Conservation (phyloP, 2,113 vertebrate genomes). For the Pandion haliaetus region DNA sequence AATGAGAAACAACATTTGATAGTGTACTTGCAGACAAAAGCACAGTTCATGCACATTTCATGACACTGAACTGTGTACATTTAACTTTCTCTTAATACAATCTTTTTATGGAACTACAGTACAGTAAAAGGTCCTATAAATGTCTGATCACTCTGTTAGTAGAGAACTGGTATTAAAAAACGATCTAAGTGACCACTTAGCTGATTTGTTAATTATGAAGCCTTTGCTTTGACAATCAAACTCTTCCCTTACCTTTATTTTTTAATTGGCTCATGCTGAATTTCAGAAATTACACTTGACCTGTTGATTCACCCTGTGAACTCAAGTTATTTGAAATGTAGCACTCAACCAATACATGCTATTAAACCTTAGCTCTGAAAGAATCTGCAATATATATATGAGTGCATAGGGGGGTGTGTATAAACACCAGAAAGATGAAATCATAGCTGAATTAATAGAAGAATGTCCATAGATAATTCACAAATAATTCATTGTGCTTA, state of each 20-base stretch:
- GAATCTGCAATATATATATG: background rate
- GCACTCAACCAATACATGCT: background rate
- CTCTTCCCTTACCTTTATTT: background rate
- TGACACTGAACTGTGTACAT: background rate
- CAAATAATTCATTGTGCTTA: background rate
- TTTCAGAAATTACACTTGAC: background rate
- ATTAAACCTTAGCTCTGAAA: background rate
- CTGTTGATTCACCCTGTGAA: background rate
- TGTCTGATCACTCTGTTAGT: background rate
- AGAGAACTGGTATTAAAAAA: background rate
- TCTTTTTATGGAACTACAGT: background rate
- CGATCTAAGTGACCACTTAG: background rate
- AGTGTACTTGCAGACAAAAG: background rate
- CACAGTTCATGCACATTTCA: background rate
- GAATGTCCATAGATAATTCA: background rate
- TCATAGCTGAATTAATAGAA: background rate
- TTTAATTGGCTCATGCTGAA: background rate
- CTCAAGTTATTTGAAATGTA: background rate
- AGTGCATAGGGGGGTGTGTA: fast-evolving
- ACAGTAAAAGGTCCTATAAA: background rate
- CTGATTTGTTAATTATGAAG: background rate
- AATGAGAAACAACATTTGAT: background rate
- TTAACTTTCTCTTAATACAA: background rate
- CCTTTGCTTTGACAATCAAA: background rate
- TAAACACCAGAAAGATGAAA: background rate